Evolutionary conservation across 1,140 invertebrate genomes (phyloP), one percentile per base, ranked within the genome.

Genomic region (Oppia nitens): DNA sequence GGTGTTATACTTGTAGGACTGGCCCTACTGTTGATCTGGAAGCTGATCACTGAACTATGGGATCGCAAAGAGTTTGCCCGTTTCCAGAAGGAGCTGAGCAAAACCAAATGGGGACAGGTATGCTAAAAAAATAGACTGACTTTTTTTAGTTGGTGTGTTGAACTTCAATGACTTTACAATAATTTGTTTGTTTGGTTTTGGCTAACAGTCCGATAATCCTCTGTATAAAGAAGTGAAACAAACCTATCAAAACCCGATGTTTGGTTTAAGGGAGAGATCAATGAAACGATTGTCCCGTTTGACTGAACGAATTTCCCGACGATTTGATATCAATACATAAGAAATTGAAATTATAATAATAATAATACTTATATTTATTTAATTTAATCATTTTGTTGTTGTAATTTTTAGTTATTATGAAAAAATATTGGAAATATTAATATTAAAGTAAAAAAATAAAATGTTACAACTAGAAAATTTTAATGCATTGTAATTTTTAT

Each of bases 41-140:
- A 98, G 75, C 76, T 96, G 58, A 76, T 91, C 1, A 96, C 91
- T 2, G 89, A 87, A 24, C 86, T 98, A 59, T 89, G 95, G 67
- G 94, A 98, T 71, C 78, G 88, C 52, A 73, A 87, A 60, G 94
- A 98, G 73, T 96, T 92, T 72, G 93, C 91, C 12, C 83, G 84
- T 65, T 98, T 98, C 72, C 87, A 96, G 71, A 91, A 93, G 68
- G 92, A 98, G 71, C 77, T 87, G 63, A 83, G 86, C 77, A 85
- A 85, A 74, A 87, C 91, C 53, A 87, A 88, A 69, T 98, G 91
- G 91, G 85, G 93, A 69, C n/a, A 25, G 45, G 59, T 60, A 50
- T 55, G 51, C 45, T 50, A 21, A 52, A 1, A 17, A 17, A 25
- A 3, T 24, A 1, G 12, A 57, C 14, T 32, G 1, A 25, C 23